Base-by-base conservation (phyloP, 1,140 invertebrate genomes). In the Drosophila lacteicornis region DNA sequence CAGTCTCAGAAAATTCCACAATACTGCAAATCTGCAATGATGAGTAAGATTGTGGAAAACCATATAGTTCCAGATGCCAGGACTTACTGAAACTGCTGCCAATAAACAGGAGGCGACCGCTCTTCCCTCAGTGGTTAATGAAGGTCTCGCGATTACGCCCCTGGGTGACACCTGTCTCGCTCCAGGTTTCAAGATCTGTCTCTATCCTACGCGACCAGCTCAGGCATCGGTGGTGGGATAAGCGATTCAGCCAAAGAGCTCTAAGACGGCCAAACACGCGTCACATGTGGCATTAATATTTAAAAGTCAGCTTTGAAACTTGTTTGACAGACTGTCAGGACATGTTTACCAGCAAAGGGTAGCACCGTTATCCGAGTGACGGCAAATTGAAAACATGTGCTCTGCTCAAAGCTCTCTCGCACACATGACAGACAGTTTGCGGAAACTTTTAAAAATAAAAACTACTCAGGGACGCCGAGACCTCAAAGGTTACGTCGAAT, bases 251-350 rank as follows among this genome's bases (percentile, higher is more conserved):
- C 50, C 17, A 27, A 43, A 53, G 55, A 63, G 38, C 50, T 40
- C 25, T 43, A 57, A 71, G 60, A 60, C 69, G 65, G 68, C 67
- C 78, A 50, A 78, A 74, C 59, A 58, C 71, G 69, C 80, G 65
- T 79, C 75, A 50, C 50, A 71, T 83, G 67, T 75, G 69, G 82
- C 82, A 85, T 85, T 86, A 87, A 85, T 85, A 81, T 86, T 86
- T 86, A 86, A 86, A 81, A 82, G 82, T 82, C 82, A 85, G 79
- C 82, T 82, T 75, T 79, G 75, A 75, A 86, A 86, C 79, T 87
- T 87, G 83, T 87, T 87, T 87, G 83, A 87, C 83, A 87, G 82
- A 62, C 82, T 87, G 83, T 87, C 83, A 87, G 75, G 68, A 74
- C 67, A 81, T 82, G 82, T 82, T 79, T 79, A 73, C 79, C 67